Conservation (phyloP, 1,140 invertebrate species). For the Himalopsyche phryganea region DNA sequence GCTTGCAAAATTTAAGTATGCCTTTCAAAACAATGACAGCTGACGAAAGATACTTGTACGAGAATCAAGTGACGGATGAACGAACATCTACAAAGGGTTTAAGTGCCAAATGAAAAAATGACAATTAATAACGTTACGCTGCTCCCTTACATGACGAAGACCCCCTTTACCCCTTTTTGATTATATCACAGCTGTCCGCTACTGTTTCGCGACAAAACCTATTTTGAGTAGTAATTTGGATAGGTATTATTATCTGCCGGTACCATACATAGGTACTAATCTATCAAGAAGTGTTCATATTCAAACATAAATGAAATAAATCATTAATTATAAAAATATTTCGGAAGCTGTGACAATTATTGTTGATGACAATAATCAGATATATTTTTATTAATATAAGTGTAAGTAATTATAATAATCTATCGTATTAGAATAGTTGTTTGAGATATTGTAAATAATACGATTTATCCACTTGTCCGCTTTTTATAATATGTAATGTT, state of each 20-base stretch:
- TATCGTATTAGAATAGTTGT: no score
- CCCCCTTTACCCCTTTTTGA: not conserved
- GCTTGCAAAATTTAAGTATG: not conserved
- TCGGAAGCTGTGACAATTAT: no score
- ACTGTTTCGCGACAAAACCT: constrained; percentile 8
- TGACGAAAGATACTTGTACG: constrained; percentile 10
- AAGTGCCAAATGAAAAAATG: constrained; percentile 30
- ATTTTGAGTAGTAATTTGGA: constrained; percentile 9
- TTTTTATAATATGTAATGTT: no score
- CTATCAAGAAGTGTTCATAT: no score
- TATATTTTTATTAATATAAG: no score
- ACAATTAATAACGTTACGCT: constrained; percentile 30
- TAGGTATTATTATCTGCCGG: not conserved
- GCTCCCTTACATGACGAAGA: constrained; percentile 2
- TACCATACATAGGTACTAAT: no score
- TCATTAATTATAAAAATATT: no score
- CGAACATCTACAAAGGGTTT: constrained; percentile 18
- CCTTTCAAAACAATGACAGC: constrained; percentile 3
- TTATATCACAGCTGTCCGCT: constrained; percentile 11
- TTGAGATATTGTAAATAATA: no score
- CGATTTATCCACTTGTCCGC: no score
- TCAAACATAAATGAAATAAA: no score
- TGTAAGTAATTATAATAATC: no score
- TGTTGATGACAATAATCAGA: no score
- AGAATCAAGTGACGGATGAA: constrained; percentile 20